Base-by-base conservation (phyloP, 2,113 vertebrate genomes). In the Sterrhoptilus dennistouni region DNA sequence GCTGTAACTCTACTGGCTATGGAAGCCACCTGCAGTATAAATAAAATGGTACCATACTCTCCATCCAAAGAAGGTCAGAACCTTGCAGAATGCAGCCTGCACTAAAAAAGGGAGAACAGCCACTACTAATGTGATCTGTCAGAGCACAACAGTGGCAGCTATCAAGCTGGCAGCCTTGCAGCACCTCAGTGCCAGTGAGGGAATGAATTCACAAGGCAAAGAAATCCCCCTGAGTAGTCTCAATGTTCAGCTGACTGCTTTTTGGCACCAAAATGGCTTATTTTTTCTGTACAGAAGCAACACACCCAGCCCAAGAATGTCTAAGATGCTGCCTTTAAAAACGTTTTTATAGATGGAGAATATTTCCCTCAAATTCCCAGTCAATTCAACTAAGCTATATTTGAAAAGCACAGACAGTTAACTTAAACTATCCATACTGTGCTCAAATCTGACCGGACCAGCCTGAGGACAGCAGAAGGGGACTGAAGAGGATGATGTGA, bases 241-340 rank as follows among this genome's bases (percentile, higher is more conserved):
- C 93, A 96, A 81, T 78, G 83, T 93, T 97, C 94, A 93, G 91
- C 82, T 85, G 72, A 68, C 94, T 97, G 97, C 75, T 96, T 97
- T 97, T 98, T 97, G 97, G 97, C 97, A 97, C 95, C 96, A 97
- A 90, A 95, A 98, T 98, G 98, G 98, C 97, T 98, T 98, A 15
- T 91, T 95, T 68, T 89, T 95, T 90, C 81, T 84, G 57, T 68
- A 77, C 21, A 93, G 59, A 86, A 95, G 69, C 83, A 88, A 79
- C 49, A 75, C 23, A 54, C 29, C 71, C 53, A 78, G 65, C 36
- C 57, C 24, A 87, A 85, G 63, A 92, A 85, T 49, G 33, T 71
- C 54, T 72, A 94, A 93, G 50, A 83, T 77, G 77, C 66, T 94
- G 64, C 69, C 77, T 94, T 93, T 83, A 42, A 94, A 93, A 89